Evolutionary conservation across 92 coral and sea anemone species (phyloP), one percentile per base, ranked within the genome.

Genomic region (Virgularia gustaviana): DNA sequence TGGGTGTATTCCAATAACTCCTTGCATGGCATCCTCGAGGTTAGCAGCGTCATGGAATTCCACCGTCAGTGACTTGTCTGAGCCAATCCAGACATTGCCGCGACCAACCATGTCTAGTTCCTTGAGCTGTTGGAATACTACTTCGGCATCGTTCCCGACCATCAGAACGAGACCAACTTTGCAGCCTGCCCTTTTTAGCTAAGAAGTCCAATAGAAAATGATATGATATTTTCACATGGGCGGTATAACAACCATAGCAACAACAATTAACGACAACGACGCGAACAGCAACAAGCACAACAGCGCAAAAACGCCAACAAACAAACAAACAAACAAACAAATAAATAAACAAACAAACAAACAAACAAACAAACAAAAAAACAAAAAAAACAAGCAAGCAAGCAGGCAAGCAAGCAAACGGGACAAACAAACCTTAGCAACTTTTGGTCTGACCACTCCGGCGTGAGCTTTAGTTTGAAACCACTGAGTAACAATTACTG

Each of bases 91-190:
- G 51, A 94, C 85, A 92, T 94, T 89, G 20, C 96, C 99, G 32
- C 85, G 85, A 6, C 99, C 99, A 24, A 96, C 90, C 99, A 94
- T 94, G 73, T 88, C 99, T 20, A 94, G 87, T 71, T 94, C 99
- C 49, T 91, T 86, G 35, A 94, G 85, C 80, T 94, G 99, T 49
- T 94, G 99, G 74, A 94, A 94, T 2, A 94, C 99, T 31, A 96
- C 90, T 75, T 94, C 99, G 0, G 99, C 92, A 65, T 94, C 96
- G 43, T 94, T 89, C 43, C 99, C 90, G 0, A 94, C 90, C 99
- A 94, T 94, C 29, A 91, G 82, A 27, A 94, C 86, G n/a, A 94
- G 74, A 58, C 90, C 89, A 39, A 94, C 99, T 65, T 89, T 82
- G 44, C 88, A 82, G 54, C 96, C 96, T 9, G 94, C 85, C 16